Evolutionary conservation across 2,888 invertebrate species (phyloP).

Genomic region (Morinoia aosen): DNA sequence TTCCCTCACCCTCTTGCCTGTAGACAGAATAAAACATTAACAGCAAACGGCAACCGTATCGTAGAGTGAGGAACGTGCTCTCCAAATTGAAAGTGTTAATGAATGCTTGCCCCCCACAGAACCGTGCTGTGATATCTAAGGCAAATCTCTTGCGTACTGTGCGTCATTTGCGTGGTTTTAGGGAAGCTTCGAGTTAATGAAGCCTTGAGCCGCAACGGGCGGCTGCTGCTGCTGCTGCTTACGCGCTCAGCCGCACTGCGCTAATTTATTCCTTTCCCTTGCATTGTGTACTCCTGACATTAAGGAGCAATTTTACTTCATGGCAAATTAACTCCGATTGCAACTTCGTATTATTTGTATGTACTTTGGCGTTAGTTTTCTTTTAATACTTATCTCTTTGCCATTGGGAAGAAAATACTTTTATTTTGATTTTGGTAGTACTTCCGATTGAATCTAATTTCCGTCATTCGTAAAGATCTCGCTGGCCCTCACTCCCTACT

Average conservation of each 20-base stretch:
- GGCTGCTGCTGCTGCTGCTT: background rate
- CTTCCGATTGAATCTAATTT: background rate
- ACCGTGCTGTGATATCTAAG: background rate
- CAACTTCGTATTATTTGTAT: background rate
- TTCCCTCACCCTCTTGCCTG: background rate
- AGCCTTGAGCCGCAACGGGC: background rate
- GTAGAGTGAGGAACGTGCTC: background rate
- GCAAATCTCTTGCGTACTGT: background rate
- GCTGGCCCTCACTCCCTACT: background rate
- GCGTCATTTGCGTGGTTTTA: background rate
- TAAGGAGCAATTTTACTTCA: background rate
- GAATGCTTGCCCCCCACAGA: background rate
- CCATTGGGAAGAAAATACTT: background rate
- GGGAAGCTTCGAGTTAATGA: background rate
- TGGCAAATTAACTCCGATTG: background rate
- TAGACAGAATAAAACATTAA: background rate
- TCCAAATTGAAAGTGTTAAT: background rate
- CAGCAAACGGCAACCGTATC: background rate
- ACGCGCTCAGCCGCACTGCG: background rate
- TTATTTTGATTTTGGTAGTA: background rate
- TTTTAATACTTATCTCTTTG: background rate
- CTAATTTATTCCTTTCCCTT: background rate
- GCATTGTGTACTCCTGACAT: background rate
- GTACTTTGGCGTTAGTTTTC: background rate
- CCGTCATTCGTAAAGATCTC: background rate